These are phyloP conservation scores for Noctua pronuba DNA, from an alignment of 2,888 invertebrate genomes.

Conservation along the genomic window DNA sequence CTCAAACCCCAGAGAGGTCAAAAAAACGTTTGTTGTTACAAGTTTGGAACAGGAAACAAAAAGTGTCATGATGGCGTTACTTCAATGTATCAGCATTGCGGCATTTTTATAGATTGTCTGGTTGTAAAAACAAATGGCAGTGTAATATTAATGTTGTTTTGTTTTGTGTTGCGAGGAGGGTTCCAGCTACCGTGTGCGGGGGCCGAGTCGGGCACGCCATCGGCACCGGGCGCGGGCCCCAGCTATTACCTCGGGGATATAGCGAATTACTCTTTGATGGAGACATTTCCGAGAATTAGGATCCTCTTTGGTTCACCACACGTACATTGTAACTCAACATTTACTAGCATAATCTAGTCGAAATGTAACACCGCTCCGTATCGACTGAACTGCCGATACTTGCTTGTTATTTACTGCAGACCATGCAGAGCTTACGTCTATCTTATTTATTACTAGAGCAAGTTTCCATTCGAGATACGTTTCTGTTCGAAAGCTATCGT, in stretches of 20 bases:
- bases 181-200: slow-evolving; percentile 57
- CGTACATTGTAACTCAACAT: slow-evolving; percentile 33
- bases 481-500: slow-evolving; percentile 44
- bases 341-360: slow-evolving; percentile 36
- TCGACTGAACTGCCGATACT: slow-evolving; percentile 41
- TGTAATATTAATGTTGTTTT: slow-evolving; percentile 64
- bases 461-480: slow-evolving; percentile 50
- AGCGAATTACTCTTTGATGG: slow-evolving; percentile 71
- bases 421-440: slow-evolving; percentile 52
- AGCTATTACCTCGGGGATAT: slow-evolving; percentile 72
- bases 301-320: slow-evolving; percentile 41
- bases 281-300: slow-evolving; percentile 72
- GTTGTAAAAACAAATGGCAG: slow-evolving; percentile 71
- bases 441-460: slow-evolving; percentile 56
- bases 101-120: slow-evolving; percentile 49
- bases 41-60: slow-evolving; percentile 70
- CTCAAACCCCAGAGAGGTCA: slow-evolving; percentile 71
- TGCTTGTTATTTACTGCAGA: slow-evolving; percentile 58
- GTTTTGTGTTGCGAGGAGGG: slow-evolving; percentile 59
- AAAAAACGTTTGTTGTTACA: slow-evolving; percentile 74
- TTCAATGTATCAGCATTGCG: slow-evolving; percentile 58
- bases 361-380: slow-evolving; percentile 31
- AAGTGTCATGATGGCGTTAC: slow-evolving; percentile 67
- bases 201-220: slow-evolving; percentile 42
- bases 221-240: slow-evolving; percentile 48